A percentile compares a stretch with the other conserved stretches of the same genome.
Conservation (phyloP, 2,797 vertebrate species). For the Characodon lateralis region DNA sequence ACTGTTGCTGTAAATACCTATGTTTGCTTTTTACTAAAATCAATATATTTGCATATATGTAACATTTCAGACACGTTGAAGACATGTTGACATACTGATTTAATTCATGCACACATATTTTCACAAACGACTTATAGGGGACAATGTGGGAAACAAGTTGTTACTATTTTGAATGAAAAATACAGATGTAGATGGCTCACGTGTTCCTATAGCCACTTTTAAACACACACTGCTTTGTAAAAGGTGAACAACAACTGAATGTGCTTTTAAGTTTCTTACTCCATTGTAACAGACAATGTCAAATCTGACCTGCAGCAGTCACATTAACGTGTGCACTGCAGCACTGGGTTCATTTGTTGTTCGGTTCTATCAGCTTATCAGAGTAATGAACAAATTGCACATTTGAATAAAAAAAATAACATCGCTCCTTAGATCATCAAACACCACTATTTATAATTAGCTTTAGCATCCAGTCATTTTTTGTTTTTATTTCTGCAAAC, state of each 20-base stretch:
- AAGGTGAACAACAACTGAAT: background rate
- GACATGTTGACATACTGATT: too few relatives aligned
- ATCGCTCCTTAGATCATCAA: background rate
- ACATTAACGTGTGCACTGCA: constrained; percentile 1
- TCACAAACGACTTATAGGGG: background rate
- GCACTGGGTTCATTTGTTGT: background rate
- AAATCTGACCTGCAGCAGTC: background rate
- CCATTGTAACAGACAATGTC: background rate
- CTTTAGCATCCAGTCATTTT: background rate
- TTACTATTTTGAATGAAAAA: constrained; percentile 51
- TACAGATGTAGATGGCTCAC: constrained; percentile 6
- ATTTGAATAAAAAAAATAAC: constrained; percentile 6
- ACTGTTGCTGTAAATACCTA: too few relatives aligned
- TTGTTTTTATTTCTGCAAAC: background rate
- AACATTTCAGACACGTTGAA: too few relatives aligned
- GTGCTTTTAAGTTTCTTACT: background rate
- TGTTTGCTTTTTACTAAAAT: too few relatives aligned
- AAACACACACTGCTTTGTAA: background rate
- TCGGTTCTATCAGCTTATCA: background rate
- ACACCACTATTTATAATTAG: background rate
- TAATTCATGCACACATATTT: background rate
- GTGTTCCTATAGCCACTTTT: background rate
- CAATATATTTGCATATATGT: too few relatives aligned
- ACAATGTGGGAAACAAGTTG: constrained; percentile 18
- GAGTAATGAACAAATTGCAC: constrained; percentile 2